These are phyloP conservation scores for Apostichopus leukothele DNA, from an alignment of 53 echinoderm and acorn worm species.

Conservation along the genomic window DNA sequence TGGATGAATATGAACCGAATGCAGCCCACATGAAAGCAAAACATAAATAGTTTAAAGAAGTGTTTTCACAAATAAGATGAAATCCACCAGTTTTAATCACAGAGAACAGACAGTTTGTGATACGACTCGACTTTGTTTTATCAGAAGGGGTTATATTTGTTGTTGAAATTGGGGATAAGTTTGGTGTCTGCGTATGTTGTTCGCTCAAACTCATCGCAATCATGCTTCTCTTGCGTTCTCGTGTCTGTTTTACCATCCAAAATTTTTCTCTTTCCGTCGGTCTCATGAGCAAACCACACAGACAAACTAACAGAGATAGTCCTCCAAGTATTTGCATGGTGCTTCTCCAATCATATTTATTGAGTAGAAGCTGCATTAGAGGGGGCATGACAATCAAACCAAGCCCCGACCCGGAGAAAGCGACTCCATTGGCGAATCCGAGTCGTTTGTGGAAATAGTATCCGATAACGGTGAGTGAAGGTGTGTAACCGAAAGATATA, in stretches of 20 bases:
- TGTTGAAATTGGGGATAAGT: background rate
- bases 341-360: constrained; percentile 45
- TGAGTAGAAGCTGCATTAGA: constrained; percentile 36
- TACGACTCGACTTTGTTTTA: background rate
- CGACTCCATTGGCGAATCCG: constrained; percentile 57
- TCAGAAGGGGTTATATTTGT: background rate
- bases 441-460: constrained; percentile 44
- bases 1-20: constrained; percentile 44
- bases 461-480: constrained; percentile 38
- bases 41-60: constrained; percentile 45
- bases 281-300: constrained; percentile 47
- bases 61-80: constrained; percentile 50
- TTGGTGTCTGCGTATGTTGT: background rate
- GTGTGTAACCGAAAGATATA: constrained; percentile 26
- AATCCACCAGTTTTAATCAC: constrained; percentile 34
- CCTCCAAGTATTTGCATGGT: constrained; percentile 42
- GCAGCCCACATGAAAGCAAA: constrained; percentile 39
- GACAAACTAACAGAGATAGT: constrained; percentile 18
- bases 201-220: background rate
- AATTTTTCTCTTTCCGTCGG: constrained; percentile 50
- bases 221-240: constrained; percentile 17
- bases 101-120: constrained; percentile 31
- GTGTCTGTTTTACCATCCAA: constrained; percentile 36
- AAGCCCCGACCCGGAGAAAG: constrained; percentile 49
- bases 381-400: constrained; percentile 57